A percentile compares a stretch with the other conserved stretches of the same genome.
Conservation (phyloP, 2,797 vertebrate genomes). For the Ataeniobius toweri region DNA sequence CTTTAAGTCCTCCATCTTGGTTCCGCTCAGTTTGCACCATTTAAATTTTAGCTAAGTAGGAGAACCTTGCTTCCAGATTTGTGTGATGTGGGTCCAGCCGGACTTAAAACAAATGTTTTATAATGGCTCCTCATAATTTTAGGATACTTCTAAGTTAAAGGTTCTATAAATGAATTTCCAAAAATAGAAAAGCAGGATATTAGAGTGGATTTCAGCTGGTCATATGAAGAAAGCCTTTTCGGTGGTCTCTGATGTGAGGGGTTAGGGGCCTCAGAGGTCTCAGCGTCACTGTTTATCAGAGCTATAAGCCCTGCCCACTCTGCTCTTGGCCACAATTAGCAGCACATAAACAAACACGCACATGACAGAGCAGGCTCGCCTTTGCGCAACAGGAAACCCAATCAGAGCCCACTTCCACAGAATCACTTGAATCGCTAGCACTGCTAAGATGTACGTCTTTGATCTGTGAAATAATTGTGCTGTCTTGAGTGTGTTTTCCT, state of each 20-base stretch:
- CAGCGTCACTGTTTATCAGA: conserved; percentile 57
- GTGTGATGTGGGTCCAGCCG: not conserved
- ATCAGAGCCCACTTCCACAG: conserved; percentile 51
- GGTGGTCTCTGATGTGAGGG: conserved; percentile 50
- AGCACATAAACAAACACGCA: conserved; percentile 68
- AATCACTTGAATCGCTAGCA: conserved; percentile 46
- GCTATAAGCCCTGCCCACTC: conserved; percentile 44
- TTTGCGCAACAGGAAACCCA: conserved; percentile 58
- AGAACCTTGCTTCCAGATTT: not conserved
- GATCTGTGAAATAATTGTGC: conserved; percentile 47
- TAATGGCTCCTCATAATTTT: not conserved
- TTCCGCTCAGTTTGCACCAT: conserved; percentile 4
- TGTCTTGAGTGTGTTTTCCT: conserved; percentile 25
- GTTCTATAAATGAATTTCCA: not conserved
- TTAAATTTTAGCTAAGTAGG: not conserved
- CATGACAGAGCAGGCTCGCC: conserved; percentile 42
- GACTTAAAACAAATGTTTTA: not conserved
- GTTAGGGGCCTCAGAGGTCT: conserved; percentile 50
- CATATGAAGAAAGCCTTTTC: conserved; percentile 21
- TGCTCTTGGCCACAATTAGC: conserved; percentile 70
- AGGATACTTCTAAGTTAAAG: not conserved
- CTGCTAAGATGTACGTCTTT: conserved; percentile 47
- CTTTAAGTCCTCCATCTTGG: not conserved
- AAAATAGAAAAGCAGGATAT: conserved; percentile 17
- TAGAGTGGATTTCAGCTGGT: conserved; percentile 25